Conservation (phyloP, 2,113 vertebrate species). For the western clawed frog (Xenopus tropicalis) region UCB_Xtro_10.0 CM004446.2:67842001-67842500, state of each 20-base stretch:
- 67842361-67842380: background rate
- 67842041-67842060: conserved; percentile 65
- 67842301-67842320: conserved; percentile 38
- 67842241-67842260: conserved; percentile 78
- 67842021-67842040: conserved; percentile 63
- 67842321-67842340: conserved; percentile 2
- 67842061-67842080: conserved; percentile 71
- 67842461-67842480: background rate
- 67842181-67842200: conserved; percentile 82
- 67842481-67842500: background rate
- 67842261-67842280: conserved; percentile 72
- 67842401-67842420: background rate
- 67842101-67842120: conserved; percentile 65
- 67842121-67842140: conserved; percentile 56
- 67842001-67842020: conserved; percentile 62
- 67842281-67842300: conserved; percentile 52
- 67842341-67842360: background rate
- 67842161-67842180: conserved; percentile 79
- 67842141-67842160: conserved; percentile 76
- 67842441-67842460: conserved; percentile 13
- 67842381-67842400: background rate
- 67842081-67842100: conserved; percentile 59
- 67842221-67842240: conserved; percentile 83
- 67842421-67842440: conserved; percentile 57
- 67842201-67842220: conserved; percentile 84